These are phyloP conservation scores for Heptranchias perlo DNA, from an alignment of 2,113 vertebrate species.

Conservation along the genomic window DNA sequence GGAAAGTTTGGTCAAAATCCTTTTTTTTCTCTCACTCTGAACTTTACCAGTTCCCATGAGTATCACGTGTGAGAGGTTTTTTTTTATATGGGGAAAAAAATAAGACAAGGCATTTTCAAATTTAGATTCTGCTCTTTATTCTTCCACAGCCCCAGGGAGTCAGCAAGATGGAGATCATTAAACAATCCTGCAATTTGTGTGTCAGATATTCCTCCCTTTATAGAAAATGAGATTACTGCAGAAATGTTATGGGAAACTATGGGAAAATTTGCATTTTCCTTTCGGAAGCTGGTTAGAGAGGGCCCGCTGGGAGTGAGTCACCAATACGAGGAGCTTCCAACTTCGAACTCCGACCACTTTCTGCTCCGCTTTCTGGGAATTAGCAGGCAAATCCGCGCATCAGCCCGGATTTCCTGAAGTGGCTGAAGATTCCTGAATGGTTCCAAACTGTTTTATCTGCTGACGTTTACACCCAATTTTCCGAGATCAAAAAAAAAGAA, in stretches of 20 bases:
- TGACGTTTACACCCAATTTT: neutral
- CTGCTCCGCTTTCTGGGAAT: neutral
- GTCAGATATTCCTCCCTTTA: neutral
- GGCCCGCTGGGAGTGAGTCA: neutral
- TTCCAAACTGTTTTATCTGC: too few species aligned
- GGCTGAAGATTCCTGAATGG: neutral
- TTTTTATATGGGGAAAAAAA: neutral
- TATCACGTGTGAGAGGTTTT: neutral
- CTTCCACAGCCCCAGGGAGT: neutral
- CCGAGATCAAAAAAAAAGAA: neutral
- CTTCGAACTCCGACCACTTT: neutral
- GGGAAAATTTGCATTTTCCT: constrained; percentile 3
- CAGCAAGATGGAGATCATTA: neutral
- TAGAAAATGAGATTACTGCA: neutral
- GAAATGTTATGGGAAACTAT: neutral
- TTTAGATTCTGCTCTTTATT: neutral
- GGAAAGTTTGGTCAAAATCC: neutral
- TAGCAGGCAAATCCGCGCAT: neutral
- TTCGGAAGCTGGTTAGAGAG: neutral
- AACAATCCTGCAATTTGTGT: neutral
- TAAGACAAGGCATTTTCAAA: neutral
- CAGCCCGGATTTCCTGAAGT: neutral
- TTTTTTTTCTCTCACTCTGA: neutral
- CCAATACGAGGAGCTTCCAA: neutral
- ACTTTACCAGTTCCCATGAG: neutral